These are phyloP conservation scores for Todus mexicanus DNA, from an alignment of 2,797 vertebrate species.

Conservation along the genomic window DNA sequence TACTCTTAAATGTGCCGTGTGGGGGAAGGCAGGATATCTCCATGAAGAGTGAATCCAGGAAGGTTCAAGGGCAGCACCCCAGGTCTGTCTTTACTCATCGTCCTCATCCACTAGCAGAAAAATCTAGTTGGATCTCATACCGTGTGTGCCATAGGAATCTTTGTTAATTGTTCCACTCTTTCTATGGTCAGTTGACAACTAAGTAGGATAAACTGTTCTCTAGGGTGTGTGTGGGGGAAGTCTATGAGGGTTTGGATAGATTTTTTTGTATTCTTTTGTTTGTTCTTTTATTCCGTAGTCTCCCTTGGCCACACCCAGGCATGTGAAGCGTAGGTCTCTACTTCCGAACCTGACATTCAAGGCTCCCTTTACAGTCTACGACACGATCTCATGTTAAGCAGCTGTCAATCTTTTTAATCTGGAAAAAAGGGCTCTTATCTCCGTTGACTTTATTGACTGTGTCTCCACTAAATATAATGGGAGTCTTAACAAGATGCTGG, in stretches of 20 bases:
- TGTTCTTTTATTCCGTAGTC: background rate
- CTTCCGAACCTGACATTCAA: background rate
- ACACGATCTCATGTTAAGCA: slow-evolving; percentile 15
- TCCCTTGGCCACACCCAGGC: background rate
- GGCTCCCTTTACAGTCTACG: background rate
- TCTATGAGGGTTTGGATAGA: accelerated
- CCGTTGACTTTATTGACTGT: slow-evolving; percentile 47
- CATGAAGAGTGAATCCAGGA: background rate
- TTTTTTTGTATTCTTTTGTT: background rate
- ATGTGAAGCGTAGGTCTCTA: background rate
- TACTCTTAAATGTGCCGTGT: background rate
- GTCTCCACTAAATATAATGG: background rate
- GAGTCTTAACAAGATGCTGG: background rate
- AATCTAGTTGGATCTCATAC: background rate
- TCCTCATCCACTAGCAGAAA: background rate
- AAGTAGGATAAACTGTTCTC: background rate
- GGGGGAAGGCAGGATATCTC: background rate
- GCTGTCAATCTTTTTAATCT: slow-evolving; percentile 57
- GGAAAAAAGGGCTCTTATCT: slow-evolving; percentile 19
- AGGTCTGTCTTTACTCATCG: background rate
- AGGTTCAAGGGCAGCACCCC: background rate
- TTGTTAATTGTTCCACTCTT: background rate
- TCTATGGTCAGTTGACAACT: background rate
- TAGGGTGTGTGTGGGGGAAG: too few relatives aligned
- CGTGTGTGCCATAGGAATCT: background rate